A percentile compares a stretch with the other conserved stretches of the same genome.
These are phyloP conservation scores for Serrognathus titanus DNA, from an alignment of 2,888 invertebrate species.

Conservation along the genomic window DNA sequence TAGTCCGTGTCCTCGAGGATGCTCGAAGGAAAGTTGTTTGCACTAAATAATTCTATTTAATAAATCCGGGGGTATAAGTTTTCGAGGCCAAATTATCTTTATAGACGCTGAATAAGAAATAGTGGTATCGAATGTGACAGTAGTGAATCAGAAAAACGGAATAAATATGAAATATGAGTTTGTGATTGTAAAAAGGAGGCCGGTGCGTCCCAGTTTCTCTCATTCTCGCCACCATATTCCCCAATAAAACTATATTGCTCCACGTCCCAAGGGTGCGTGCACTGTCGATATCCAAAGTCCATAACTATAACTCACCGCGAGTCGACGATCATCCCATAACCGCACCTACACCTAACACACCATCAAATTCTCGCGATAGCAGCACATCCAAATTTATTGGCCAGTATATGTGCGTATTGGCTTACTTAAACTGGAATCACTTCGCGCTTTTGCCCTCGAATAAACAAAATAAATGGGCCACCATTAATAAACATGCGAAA, in stretches of 20 bases:
- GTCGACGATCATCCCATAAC: constrained; percentile 34
- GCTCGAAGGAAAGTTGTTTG: too few species aligned
- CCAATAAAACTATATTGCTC: constrained; percentile 33
- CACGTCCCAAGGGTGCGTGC: constrained; percentile 17
- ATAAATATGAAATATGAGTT: constrained; percentile 46
- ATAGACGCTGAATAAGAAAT: constrained; percentile 1
- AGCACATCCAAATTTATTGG: not conserved
- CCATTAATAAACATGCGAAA: constrained; percentile 23
- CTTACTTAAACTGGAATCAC: not conserved
- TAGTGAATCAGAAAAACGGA: constrained; percentile 42
- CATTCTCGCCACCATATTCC: constrained; percentile 31
- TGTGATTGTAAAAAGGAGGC: constrained; percentile 38
- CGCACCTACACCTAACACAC: constrained; percentile 36
- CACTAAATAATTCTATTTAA: too few species aligned
- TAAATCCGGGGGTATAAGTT: too few species aligned
- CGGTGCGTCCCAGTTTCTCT: constrained; percentile 24
- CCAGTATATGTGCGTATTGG: not conserved
- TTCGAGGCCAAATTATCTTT: not conserved
- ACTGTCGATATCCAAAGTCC: constrained; percentile 32
- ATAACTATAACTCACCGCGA: constrained; percentile 40
- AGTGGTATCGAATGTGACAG: constrained; percentile 37
- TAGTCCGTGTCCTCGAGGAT: not conserved
- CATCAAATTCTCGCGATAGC: constrained; percentile 37
- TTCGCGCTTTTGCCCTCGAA: constrained; percentile 5
- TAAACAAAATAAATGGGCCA: constrained; percentile 22